A percentile compares a stretch with the other conserved stretches of the same genome.
These are phyloP conservation scores for Mixornis gularis DNA, from an alignment of 2,113 vertebrate species.

Conservation along the genomic window DNA sequence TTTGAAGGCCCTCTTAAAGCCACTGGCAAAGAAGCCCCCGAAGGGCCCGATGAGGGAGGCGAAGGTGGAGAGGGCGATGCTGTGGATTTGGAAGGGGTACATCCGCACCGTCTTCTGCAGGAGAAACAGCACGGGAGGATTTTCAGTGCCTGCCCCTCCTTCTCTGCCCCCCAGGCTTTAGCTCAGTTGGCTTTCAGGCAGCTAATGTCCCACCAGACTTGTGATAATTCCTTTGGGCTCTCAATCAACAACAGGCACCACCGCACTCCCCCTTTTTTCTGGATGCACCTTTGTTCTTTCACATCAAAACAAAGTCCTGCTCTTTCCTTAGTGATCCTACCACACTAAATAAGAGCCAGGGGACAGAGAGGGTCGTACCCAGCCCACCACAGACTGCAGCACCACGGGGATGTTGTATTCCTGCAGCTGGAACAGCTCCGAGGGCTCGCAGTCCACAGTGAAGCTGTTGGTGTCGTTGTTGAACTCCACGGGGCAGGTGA, in stretches of 20 bases:
- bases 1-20: conserved; percentile 97
- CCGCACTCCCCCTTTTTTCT: neutral
- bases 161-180: neutral
- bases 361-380: conserved; percentile 74
- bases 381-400: conserved; percentile 85
- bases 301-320: neutral
- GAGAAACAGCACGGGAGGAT: neutral
- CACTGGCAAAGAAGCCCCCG: conserved; percentile 96
- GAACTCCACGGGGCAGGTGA: conserved; percentile 96
- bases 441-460: conserved; percentile 91
- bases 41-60: conserved; percentile 95
- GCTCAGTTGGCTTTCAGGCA: neutral
- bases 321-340: neutral
- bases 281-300: too few species aligned
- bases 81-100: conserved; percentile 98
- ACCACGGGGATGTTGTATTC: conserved; percentile 84
- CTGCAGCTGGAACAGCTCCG: conserved; percentile 92
- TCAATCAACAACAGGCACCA: neutral
- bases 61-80: conserved; percentile 91
- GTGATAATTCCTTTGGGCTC: neutral
- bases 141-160: neutral
- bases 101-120: conserved; percentile 86
- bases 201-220: neutral
- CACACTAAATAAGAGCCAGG: neutral
- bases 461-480: conserved; percentile 97